A percentile compares a stretch with the other conserved stretches of the same genome.
Conservation (phyloP, 2,888 invertebrate genomes). For the Prosapia bicincta region DNA sequence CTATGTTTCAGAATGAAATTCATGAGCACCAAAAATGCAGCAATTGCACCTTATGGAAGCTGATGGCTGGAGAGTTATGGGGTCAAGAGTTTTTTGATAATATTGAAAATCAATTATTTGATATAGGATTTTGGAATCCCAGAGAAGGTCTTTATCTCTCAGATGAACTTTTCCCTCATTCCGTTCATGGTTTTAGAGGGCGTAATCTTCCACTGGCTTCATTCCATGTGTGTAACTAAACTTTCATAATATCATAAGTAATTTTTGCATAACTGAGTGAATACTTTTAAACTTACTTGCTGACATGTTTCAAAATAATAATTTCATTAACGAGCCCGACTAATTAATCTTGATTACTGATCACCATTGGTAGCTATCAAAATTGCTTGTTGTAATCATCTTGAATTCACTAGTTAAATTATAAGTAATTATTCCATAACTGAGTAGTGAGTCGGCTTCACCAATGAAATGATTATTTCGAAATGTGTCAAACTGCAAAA, state of each 20-base stretch:
- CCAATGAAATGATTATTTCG: no score
- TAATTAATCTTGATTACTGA: no score
- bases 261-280: no score
- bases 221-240: conserved; percentile 63
- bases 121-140: conserved; percentile 73
- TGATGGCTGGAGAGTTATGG: conserved; percentile 58
- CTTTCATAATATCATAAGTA: neutral
- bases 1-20: conserved; percentile 44
- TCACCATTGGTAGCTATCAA: no score
- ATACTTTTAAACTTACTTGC: no score
- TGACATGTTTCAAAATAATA: no score
- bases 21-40: conserved; percentile 48
- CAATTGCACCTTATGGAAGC: conserved; percentile 56
- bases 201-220: conserved; percentile 68
- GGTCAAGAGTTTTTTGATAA: conserved; percentile 43
- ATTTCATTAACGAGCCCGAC: neutral
- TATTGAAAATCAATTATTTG: conserved; percentile 44
- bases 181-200: conserved; percentile 72
- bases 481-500: no score
- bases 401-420: no score
- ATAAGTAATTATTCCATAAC: no score
- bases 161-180: conserved; percentile 76
- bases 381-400: no score
- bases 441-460: no score
- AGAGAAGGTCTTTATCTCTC: conserved; percentile 61